phyloP scores from a whole-genome alignment of 2,113 vertebrate genomes.

The Hemicordylus capensis region DNA sequence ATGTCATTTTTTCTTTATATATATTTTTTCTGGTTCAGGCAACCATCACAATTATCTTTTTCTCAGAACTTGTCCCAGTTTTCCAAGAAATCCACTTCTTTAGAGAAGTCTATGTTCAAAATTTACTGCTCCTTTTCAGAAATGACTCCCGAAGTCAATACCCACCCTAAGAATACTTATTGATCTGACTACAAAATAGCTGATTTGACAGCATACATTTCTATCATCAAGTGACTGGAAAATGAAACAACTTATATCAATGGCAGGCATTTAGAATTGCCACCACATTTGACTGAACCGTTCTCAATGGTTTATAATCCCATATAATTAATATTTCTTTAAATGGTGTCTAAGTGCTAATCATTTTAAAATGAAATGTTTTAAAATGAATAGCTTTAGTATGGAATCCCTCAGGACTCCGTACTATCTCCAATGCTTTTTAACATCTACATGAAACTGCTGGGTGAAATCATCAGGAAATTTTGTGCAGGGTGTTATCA shows the following conservation, averaged over 20 bases:
- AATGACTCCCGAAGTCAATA: too few species aligned
- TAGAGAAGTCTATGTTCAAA: neutral
- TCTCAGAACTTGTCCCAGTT: neutral
- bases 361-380: too few species aligned
- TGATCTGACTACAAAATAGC: too few species aligned
- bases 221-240: neutral
- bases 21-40: neutral
- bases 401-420: too few species aligned
- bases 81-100: neutral
- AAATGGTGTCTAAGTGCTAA: too few species aligned
- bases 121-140: neutral
- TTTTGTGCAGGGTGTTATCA: too few species aligned
- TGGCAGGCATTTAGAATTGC: neutral
- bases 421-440: too few species aligned
- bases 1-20: neutral
- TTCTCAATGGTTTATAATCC: neutral
- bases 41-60: neutral
- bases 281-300: neutral
- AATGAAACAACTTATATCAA: neutral
- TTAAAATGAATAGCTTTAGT: too few species aligned
- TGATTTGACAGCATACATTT: neutral
- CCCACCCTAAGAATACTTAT: too few species aligned
- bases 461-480: too few species aligned
- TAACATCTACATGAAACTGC: too few species aligned
- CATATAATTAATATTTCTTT: too few species aligned